Percentiles rank a stretch among this genome's conserved stretches.
phyloP scores from a whole-genome alignment of 2,888 invertebrate species.

The Eupithecia abbreviata region DNA sequence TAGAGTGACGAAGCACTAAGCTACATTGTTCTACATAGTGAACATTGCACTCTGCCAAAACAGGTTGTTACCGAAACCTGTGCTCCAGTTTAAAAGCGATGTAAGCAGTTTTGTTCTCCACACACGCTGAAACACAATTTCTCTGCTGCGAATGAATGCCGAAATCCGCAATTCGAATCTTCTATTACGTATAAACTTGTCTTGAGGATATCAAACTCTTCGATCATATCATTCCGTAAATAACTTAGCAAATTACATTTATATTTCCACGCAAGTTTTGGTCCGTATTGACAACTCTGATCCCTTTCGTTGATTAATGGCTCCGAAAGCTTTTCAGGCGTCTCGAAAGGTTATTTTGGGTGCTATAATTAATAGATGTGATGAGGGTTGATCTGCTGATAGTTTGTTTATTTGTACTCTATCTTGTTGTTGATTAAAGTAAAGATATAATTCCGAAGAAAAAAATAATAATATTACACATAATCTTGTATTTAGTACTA shows the following conservation, averaged over 20 bases:
- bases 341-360: slow-evolving; percentile 27
- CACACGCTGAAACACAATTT: not conserved
- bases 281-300: slow-evolving; percentile 55
- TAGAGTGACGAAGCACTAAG: not conserved
- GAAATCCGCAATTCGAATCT: not conserved
- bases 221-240: slow-evolving; percentile 1
- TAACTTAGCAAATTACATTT: slow-evolving; percentile 3
- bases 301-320: slow-evolving; percentile 59
- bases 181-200: not conserved
- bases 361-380: slow-evolving; percentile 24
- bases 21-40: slow-evolving; percentile 5
- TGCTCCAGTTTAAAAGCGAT: not conserved
- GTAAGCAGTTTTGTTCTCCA: not conserved
- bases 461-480: not conserved
- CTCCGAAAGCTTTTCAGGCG: slow-evolving; percentile 34
- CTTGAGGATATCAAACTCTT: not conserved
- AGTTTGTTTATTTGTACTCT: not conserved
- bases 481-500: not conserved
- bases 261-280: slow-evolving; percentile 43
- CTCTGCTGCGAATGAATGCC: not conserved
- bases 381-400: slow-evolving; percentile 13
- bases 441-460: not conserved
- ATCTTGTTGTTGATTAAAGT: not conserved
- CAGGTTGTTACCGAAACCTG: slow-evolving; percentile 19
- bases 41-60: slow-evolving; percentile 9